Percentiles rank a stretch among this genome's conserved stretches.
Conservation (phyloP, 2,113 vertebrate genomes). For the Lophochroa leadbeateri region DNA sequence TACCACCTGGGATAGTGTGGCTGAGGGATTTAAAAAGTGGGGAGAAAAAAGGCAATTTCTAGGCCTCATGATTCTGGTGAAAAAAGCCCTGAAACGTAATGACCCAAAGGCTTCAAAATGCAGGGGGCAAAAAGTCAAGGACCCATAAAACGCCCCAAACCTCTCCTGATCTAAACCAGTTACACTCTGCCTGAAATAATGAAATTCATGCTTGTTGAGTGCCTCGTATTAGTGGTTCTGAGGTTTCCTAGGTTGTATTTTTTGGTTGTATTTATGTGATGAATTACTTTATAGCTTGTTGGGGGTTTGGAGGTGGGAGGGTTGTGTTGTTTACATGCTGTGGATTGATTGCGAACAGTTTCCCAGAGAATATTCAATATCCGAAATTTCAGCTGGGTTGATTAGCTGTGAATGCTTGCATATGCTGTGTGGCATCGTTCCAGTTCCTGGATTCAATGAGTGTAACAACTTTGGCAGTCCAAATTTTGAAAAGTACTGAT, state of each 20-base stretch:
- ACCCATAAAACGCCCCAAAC: not conserved
- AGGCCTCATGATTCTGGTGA: not conserved
- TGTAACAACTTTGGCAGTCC: not conserved
- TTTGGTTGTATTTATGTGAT: not conserved
- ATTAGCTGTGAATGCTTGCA: slow-evolving; percentile 60
- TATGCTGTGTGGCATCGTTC: slow-evolving; percentile 52
- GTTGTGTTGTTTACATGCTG: slow-evolving; percentile 48
- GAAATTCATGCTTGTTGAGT: not conserved
- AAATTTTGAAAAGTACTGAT: not conserved
- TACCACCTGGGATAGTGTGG: not conserved
- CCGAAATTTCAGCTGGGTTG: slow-evolving; percentile 28
- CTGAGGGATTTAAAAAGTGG: not conserved
- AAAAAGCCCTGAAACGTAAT: not conserved
- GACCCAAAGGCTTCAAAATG: not conserved
- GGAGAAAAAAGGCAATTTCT: not conserved
- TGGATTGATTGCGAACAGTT: slow-evolving; percentile 28
- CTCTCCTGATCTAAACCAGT: not conserved
- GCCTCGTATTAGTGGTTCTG: not conserved
- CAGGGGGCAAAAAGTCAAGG: not conserved
- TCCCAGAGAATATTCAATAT: slow-evolving; percentile 34
- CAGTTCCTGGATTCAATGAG: slow-evolving; percentile 7
- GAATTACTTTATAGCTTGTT: not conserved
- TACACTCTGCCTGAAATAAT: not conserved
- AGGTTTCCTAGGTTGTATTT: not conserved
- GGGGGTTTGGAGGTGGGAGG: not conserved